Evolutionary conservation across 2,113 vertebrate species (phyloP), one percentile per base, ranked within the genome.

Genomic region (Cariama cristata): DNA sequence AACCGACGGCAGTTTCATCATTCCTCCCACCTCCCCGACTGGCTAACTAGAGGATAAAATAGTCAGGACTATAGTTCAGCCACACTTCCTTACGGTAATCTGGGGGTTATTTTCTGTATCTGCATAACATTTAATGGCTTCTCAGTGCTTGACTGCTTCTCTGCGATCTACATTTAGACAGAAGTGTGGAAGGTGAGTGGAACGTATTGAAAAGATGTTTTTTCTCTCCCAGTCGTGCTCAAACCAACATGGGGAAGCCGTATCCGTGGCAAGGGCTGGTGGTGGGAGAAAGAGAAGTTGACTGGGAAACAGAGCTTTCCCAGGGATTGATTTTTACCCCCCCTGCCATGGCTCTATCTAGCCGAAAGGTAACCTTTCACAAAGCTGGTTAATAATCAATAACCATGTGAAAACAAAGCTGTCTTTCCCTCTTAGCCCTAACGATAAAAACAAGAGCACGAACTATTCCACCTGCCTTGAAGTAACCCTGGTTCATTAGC

Each of bases 321-420:
- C 93, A 98, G 85, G 66, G 79, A 98, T 98, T 97, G 97, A 98
- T 98, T 98, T 98, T 97, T 97, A 91, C 84, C 93, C 63, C 85
- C 86, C 60, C 56, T 59, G 42, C 47, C 92, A 67, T 26, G 68
- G 60, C 95, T 97, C 49, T 93, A 97, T 96, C 87, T 97, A 77
- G 86, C 80, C 84, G 88, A 95, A 98, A 97, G 94, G 94, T 97
- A 97, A 97, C 90, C 97, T 92, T 98, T 97, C 96, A 95, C 95
- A 91, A 95, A 97, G 97, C 96, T 98, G 87, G 98, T 98, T 98
- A 98, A 98, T 98, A 98, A 98, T 98, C 98, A 98, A 98, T 98
- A 98, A 97, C 93, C 92, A 98, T 98, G 97, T 98, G 98, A 98
- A 98, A 97, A 97, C 92, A 98, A 98, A 98, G 96, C 95, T 95